These are phyloP conservation scores for Anguilla japonica DNA, from an alignment of 2,113 vertebrate species.

Conservation along the genomic window DNA sequence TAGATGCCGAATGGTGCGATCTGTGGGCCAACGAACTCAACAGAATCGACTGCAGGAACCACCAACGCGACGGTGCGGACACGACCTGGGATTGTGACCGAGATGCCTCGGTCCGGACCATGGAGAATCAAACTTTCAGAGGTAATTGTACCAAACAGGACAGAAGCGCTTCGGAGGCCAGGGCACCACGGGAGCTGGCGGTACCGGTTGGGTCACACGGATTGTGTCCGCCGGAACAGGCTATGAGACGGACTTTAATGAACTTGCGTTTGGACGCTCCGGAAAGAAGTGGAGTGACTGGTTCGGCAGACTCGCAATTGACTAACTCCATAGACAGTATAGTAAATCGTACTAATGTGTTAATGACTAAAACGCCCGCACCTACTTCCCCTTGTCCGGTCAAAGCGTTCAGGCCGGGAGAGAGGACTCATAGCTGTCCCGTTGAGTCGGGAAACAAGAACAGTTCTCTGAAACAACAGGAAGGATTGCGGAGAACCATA, in stretches of 20 bases:
- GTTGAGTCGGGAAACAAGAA: constrained; percentile 6
- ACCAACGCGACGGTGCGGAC: constrained; percentile 36
- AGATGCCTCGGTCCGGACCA: constrained; percentile 54
- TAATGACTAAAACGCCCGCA: constrained; percentile 53
- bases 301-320: not conserved
- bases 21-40: constrained; percentile 43
- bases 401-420: not conserved
- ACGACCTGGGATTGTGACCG: constrained; percentile 60
- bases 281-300: constrained; percentile 16
- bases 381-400: not conserved
- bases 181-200: constrained; percentile 8
- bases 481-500: not conserved
- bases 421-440: constrained; percentile 14
- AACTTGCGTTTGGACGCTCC: constrained; percentile 35
- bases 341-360: not conserved
- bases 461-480: not conserved
- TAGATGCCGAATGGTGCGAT: constrained; percentile 48
- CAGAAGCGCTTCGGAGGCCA: constrained; percentile 18
- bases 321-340: not conserved
- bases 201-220: constrained; percentile 15
- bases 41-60: constrained; percentile 37
- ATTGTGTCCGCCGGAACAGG: constrained; percentile 30
- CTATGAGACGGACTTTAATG: constrained; percentile 26
- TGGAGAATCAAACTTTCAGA: constrained; percentile 62
- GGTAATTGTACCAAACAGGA: constrained; percentile 24